Base-by-base conservation (phyloP, 2,888 invertebrate genomes). In the Balanococcus diminutus region DNA sequence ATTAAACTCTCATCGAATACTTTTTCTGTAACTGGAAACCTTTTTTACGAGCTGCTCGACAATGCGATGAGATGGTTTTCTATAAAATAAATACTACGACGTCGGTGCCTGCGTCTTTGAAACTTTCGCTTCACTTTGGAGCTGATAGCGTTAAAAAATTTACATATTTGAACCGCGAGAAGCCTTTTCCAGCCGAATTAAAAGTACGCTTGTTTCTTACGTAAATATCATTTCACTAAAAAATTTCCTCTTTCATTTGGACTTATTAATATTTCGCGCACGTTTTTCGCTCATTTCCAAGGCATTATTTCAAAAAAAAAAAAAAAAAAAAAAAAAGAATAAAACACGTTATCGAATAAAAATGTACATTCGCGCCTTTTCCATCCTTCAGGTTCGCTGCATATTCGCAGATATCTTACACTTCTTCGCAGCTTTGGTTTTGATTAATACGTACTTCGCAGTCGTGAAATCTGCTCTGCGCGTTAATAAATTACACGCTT, bases 21-120 rank as follows among this genome's bases (percentile, higher is more conserved):
- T 67, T 67, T 67, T 51, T 28, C 16, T 67, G 67, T 28, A 67
- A 28, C 31, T 67, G 16, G 14, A 25, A 67, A 67, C 67, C 67
- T 67, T 67, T 51, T 67, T 67, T n/a, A 67, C 67, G 67, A 67
- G n/a, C 67, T 28, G 25, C 28, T 67, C 67, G 67, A 25, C 67
- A n/a, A n/a, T n/a, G n/a, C n/a, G n/a, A n/a, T n/a, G n/a, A n/a
- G 25, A 67, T 28, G 31, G 31, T 28, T 67, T 67, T 25, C 25
- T 67, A 67, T n/a, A n/a, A 19, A 51, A 51, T 19, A 67, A 67
- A 67, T 67, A 67, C 61, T 5, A 19, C 25, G 2, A 42, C 42
- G 42, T 3, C 51, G 51, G 19, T 9, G 42, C 42, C 51, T n/a
- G 51, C 8, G 51, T 19, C n/a, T 51, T 51, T 51, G 19, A 19